Evolutionary conservation across 2,888 invertebrate genomes (phyloP), one percentile per base, ranked within the genome.

Genomic region (Metellina segmentata): DNA sequence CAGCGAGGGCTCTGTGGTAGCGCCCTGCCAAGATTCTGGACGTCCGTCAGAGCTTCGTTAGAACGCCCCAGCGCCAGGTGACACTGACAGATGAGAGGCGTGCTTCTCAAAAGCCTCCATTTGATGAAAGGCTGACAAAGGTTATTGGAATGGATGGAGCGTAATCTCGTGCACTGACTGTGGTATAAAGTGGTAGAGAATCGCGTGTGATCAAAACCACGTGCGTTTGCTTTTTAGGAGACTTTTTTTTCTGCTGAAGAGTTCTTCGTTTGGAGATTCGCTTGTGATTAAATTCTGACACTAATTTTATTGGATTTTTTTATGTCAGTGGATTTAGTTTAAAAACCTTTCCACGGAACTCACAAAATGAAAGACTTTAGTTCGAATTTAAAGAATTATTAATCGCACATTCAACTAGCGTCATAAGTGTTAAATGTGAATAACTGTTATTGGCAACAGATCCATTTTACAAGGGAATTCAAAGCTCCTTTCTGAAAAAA

Each of bases 31-130:
- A 72, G 52, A 79, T n/a, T 72, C 71, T 81, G 79, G 79, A 87
- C 81, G 70, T 87, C 79, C 78, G 72, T 71, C 79, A 87, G 51
- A 78, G 86, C 49, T 78, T 79, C 78, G 51, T 71, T 83, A 83
- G 49, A 74, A 52, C 74, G 75, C 81, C 88, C 85, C 70, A 53
- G 34, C 77, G 61, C 16, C 85, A 85, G 85, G 77, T 81, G 87
- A 79, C 87, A 51, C 49, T 88, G 88, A 88, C 88, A 88, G 81
- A 88, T 87, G 87, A 81, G 72, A 34, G 49, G 79, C 53, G 81
- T 86, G 77, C 11, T 9, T 61, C 11, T 61, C 11, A 16, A 16
- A 61, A 8, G 34, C 16, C 82, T 82, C 71, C 49, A 19, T n/a
- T 49, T 52, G 52, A 72, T 82, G 82, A 82, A 70, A n/a, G 82